Evolutionary conservation across 2,113 vertebrate genomes (phyloP), one percentile per base, ranked within the genome.

Genomic region (Furnarius figulus): DNA sequence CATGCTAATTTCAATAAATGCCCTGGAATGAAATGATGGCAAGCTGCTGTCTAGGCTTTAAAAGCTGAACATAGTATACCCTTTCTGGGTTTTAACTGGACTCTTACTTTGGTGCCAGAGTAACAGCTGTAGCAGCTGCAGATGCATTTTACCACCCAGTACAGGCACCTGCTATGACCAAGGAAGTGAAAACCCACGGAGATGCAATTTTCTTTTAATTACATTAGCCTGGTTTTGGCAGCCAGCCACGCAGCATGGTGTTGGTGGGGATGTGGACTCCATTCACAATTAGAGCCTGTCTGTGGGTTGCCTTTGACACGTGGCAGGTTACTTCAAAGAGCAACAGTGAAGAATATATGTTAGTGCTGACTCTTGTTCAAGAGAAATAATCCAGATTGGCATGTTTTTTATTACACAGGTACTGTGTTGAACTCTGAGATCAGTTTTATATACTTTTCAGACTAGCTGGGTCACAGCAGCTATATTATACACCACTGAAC

Each of bases 101-200:
- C 78, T 87, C 62, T 66, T 74, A 68, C 81, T 94, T 62, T 85
- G 87, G 78, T 97, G 94, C 95, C 96, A 97, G 78, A 90, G 49
- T 70, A 96, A 97, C 97, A 97, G 97, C 97, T 97, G 97, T 87
- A 97, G 96, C 97, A 98, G 97, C 96, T 97, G 97, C 95, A 87
- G 87, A 88, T 81, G 93, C 35, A 42, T 90, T 94, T 93, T 91
- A 93, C 93, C 96, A 96, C 95, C 91, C 97, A 88, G 87, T 35
- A 71, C 71, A 94, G 91, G 87, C 96, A 97, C 97, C 95, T 96
- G 96, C 96, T 95, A 86, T 33, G 78, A 56, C 90, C 93, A 93
- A 93, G 91, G 93, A 97, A 96, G 90, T 95, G 81, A 93, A 95
- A 96, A 96, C 88, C 96, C 88, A 96, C 79, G 94, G 92, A 96